phyloP scores from a whole-genome alignment of 2,113 vertebrate species.

The Ivindomyrus marchei region DNA sequence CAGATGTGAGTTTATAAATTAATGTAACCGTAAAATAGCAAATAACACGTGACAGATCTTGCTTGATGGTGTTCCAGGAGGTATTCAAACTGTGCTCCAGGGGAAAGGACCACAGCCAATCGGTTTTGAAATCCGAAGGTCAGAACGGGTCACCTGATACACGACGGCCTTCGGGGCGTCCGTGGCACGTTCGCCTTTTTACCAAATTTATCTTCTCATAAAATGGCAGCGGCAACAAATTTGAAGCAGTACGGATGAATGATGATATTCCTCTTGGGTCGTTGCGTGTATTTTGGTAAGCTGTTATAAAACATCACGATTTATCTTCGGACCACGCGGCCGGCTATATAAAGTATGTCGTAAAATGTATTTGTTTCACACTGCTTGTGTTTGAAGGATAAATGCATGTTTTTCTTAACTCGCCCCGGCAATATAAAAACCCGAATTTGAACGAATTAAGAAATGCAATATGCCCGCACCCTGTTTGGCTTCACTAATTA shows the following conservation, averaged over 20 bases:
- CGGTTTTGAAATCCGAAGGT: neutral
- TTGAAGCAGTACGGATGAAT: neutral
- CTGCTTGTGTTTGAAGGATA: neutral
- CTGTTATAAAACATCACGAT: constrained; percentile 2
- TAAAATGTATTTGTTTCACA: neutral
- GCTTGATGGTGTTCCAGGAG: neutral
- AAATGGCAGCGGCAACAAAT: neutral
- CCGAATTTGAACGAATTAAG: neutral
- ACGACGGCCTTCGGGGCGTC: neutral
- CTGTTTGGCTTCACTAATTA: neutral
- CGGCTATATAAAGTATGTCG: neutral
- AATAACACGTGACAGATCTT: neutral
- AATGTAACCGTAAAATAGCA: neutral
- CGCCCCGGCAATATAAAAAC: neutral
- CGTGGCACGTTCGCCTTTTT: neutral
- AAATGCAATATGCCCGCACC: neutral
- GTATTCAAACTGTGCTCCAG: neutral
- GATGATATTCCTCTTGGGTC: neutral
- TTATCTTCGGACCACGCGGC: neutral
- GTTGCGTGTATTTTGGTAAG: neutral
- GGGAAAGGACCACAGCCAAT: neutral
- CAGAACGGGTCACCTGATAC: neutral
- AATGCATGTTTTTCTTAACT: constrained; percentile 9
- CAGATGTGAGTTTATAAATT: neutral
- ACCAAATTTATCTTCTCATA: neutral